Conservation (phyloP, 2,797 vertebrate species). For the Sebastiscus tertius region DNA sequence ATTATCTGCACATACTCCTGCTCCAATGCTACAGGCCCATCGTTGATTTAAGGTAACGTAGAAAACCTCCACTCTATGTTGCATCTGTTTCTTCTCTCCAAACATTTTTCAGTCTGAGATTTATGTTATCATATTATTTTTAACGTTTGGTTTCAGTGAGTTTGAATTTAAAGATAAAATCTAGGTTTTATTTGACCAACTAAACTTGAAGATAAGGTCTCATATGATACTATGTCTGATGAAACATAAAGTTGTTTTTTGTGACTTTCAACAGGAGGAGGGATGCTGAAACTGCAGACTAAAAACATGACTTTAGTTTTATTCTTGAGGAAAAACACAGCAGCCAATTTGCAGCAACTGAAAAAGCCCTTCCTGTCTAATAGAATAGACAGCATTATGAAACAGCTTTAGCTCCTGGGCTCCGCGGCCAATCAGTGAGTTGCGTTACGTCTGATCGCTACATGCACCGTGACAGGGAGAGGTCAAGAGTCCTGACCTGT, state of each 20-base stretch:
- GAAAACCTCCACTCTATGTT: slow-evolving; percentile 53
- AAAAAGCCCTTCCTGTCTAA: slow-evolving; percentile 30
- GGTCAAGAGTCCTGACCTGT: slow-evolving; percentile 79
- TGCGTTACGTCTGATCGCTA: slow-evolving; percentile 56
- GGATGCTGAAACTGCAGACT: slow-evolving; percentile 14
- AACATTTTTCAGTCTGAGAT: slow-evolving; percentile 40
- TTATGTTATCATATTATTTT: slow-evolving; percentile 3
- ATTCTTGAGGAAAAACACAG: slow-evolving; percentile 35
- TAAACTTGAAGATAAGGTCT: slow-evolving; percentile 5
- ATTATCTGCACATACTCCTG: slow-evolving; percentile 85
- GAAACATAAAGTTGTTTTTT: slow-evolving; percentile 1
- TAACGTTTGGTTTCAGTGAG: slow-evolving; percentile 22
- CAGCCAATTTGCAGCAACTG: slow-evolving; percentile 38
- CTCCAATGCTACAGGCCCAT: slow-evolving; percentile 75
- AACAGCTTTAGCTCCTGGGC: slow-evolving; percentile 49
- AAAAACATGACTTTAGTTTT: slow-evolving; percentile 21
- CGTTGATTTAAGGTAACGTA: slow-evolving; percentile 83
- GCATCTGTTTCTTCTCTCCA: slow-evolving; percentile 57
- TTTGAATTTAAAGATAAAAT: slow-evolving; percentile 43
- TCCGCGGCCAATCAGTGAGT: slow-evolving; percentile 54
- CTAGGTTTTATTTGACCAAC: slow-evolving; percentile 19
- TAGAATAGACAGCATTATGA: slow-evolving; percentile 44
- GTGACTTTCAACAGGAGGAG: neutral
- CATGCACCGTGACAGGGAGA: slow-evolving; percentile 67
- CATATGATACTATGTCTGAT: neutral